These are phyloP conservation scores for Dendrolimus kikuchii DNA, from an alignment of 1,140 invertebrate genomes.

Conservation along the genomic window DNA sequence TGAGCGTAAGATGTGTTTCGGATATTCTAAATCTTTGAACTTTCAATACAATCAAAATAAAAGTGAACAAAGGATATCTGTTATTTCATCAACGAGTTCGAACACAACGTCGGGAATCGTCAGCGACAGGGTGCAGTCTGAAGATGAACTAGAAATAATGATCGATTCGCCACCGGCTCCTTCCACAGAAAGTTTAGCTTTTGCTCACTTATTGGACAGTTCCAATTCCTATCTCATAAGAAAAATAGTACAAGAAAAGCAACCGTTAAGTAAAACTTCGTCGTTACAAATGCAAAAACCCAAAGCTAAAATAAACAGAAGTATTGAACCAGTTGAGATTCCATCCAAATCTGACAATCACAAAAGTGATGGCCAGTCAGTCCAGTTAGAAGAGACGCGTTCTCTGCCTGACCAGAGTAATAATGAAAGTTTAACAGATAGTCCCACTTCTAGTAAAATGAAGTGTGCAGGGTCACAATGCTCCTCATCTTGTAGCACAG, in stretches of 20 bases:
- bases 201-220: conserved; percentile 79
- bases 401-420: conserved; percentile 47
- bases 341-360: conserved; percentile 36
- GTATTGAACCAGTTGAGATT: conserved; percentile 44
- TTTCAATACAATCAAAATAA: conserved; percentile 75
- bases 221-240: conserved; percentile 57
- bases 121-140: conserved; percentile 93
- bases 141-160: conserved; percentile 92
- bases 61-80: conserved; percentile 88
- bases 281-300: conserved; percentile 51
- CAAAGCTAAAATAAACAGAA: conserved; percentile 41
- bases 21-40: conserved; percentile 77
- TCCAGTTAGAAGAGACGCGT: conserved; percentile 37
- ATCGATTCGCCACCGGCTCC: conserved; percentile 82
- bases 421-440: conserved; percentile 42
- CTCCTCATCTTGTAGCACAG: conserved; percentile 86
- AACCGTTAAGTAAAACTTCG: conserved; percentile 38
- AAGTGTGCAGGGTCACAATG: conserved; percentile 80
- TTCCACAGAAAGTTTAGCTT: conserved; percentile 82
- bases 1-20: conserved; percentile 75
- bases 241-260: conserved; percentile 38
- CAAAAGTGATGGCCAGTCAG: conserved; percentile 37
- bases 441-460: conserved; percentile 53
- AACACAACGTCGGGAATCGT: conserved; percentile 97
- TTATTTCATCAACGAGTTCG: conserved; percentile 92